Percentiles rank a stretch among this genome's conserved stretches.
Conservation (phyloP, 2,113 vertebrate species). For the Hippocampus barbouri region DNA sequence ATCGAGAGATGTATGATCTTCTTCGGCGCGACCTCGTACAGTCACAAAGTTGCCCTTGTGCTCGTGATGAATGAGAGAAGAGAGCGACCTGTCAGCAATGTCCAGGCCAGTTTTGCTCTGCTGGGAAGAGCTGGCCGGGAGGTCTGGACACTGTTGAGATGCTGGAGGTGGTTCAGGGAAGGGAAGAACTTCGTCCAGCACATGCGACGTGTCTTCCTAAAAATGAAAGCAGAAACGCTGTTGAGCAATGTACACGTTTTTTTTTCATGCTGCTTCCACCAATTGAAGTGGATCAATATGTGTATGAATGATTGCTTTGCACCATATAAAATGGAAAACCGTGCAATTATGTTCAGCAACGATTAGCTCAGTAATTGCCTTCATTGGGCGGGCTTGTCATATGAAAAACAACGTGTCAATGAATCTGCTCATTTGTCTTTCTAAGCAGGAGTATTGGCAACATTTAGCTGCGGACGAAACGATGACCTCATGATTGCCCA, state of each 20-base stretch:
- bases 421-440: too few relatives aligned
- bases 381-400: too few relatives aligned
- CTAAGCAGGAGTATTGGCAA: too few relatives aligned
- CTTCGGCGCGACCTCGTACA: background rate
- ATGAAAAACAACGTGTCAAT: too few relatives aligned
- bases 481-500: too few relatives aligned
- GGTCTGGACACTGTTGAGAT: slow-evolving; percentile 2
- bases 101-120: background rate
- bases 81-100: background rate
- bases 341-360: too few relatives aligned
- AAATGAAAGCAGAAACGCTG: background rate
- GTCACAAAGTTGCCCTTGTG: background rate
- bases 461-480: too few relatives aligned
- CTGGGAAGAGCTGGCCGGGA: background rate
- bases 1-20: background rate
- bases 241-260: background rate
- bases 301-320: too few relatives aligned
- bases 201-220: slow-evolving; percentile 31
- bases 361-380: too few relatives aligned
- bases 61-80: background rate
- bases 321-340: too few relatives aligned
- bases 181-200: slow-evolving; percentile 19
- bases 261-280: too few relatives aligned
- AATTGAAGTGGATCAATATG: too few relatives aligned
- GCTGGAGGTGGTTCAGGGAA: slow-evolving; percentile 36